phyloP scores from a whole-genome alignment of 2,888 invertebrate species.

The Thera britannica region DNA sequence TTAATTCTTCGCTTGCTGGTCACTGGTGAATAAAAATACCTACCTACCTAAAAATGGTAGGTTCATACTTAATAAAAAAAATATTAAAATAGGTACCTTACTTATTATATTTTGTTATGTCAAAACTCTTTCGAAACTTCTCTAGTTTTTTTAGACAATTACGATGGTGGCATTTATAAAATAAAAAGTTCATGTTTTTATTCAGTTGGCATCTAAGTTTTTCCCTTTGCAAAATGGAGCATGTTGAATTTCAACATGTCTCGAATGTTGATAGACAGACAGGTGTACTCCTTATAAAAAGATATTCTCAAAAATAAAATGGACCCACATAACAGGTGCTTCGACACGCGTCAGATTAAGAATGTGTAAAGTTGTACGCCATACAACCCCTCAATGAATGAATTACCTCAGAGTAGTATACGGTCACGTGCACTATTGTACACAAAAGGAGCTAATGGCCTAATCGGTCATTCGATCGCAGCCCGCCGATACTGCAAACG shows the following conservation, averaged over 20 bases:
- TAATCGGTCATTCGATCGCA: conserved; percentile 76
- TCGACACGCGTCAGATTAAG: conserved; percentile 33
- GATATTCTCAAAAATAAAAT: conserved; percentile 1
- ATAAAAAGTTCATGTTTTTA: no score
- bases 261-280: conserved; percentile 1
- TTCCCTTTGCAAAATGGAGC: conserved; percentile 3
- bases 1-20: conserved; percentile 31
- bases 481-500: conserved; percentile 59
- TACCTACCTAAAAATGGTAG: neutral
- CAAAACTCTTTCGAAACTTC: no score
- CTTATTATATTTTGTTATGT: no score
- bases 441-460: conserved; percentile 71
- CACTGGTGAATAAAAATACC: conserved; percentile 23
- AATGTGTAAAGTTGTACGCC: conserved; percentile 26
- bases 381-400: conserved; percentile 61
- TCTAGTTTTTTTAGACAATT: no score
- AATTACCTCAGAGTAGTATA: conserved; percentile 57
- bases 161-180: no score
- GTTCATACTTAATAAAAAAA: no score
- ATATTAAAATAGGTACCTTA: no score
- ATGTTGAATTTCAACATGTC: conserved; percentile 19
- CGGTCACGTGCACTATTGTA: conserved; percentile 77
- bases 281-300: conserved; percentile 9
- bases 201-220: no score
- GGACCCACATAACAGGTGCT: conserved; percentile 22